phyloP scores from a whole-genome alignment of 2,113 vertebrate genomes.

The Triplophysa rosa region DNA sequence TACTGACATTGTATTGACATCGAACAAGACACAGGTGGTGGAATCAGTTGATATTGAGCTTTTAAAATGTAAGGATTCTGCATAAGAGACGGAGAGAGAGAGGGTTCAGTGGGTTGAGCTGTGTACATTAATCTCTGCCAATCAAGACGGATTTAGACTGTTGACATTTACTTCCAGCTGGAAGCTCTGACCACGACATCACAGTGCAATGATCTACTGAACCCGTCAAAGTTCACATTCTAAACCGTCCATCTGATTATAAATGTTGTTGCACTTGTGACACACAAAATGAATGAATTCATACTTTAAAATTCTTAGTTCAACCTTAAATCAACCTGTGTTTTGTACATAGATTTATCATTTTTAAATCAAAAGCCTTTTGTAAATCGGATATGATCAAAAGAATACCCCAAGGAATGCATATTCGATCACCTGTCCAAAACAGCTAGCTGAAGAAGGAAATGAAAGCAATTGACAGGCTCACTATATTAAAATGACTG shows the following conservation, averaged over 20 bases:
- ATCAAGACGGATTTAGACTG: neutral
- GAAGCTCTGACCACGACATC: conserved; percentile 1
- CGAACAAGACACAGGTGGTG: neutral
- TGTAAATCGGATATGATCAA: neutral
- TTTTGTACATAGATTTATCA: neutral
- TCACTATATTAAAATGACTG: conserved; percentile 28
- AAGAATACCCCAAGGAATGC: neutral
- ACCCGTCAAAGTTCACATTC: neutral
- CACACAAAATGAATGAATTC: neutral
- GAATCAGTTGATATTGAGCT: neutral
- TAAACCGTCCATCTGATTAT: too few species aligned
- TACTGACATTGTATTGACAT: neutral
- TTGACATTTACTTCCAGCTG: conserved; percentile 8
- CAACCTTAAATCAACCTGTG: neutral
- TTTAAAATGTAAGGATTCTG: neutral
- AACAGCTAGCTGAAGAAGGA: neutral
- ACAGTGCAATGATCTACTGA: neutral
- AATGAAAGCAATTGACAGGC: conserved; percentile 30
- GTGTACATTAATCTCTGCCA: conserved; percentile 11
- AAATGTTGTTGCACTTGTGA: neutral
- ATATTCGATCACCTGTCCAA: neutral
- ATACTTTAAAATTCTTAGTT: neutral
- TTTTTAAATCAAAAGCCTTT: neutral
- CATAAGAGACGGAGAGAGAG: too few species aligned
- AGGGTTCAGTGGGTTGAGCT: neutral